phyloP scores from a whole-genome alignment of 2,888 invertebrate genomes.

The Heliconius erato region DNA sequence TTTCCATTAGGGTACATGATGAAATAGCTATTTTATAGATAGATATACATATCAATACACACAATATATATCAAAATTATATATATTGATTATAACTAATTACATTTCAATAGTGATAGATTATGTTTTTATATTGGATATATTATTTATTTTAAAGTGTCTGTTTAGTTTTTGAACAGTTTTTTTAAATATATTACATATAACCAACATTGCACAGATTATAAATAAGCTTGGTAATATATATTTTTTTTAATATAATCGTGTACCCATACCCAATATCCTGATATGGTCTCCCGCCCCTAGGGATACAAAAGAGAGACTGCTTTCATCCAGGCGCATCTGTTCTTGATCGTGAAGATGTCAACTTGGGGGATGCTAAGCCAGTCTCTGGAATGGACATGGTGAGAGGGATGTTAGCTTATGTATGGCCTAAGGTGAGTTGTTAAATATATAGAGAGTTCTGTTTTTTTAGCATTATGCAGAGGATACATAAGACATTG shows the following conservation, averaged over 20 bases:
- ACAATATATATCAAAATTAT: not conserved
- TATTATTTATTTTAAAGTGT: not conserved
- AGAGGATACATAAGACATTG: too few species aligned
- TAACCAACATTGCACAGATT: not conserved
- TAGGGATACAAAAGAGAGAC: slow-evolving; percentile 88
- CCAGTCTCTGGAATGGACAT: slow-evolving; percentile 91
- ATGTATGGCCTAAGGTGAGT: slow-evolving; percentile 97
- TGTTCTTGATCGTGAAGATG: slow-evolving; percentile 87
- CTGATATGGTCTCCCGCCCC: slow-evolving; percentile 65
- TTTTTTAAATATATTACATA: not conserved
- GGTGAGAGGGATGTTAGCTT: slow-evolving; percentile 94
- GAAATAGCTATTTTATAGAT: not conserved
- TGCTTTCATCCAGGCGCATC: slow-evolving; percentile 97
- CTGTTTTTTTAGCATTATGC: not conserved
- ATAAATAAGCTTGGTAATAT: not conserved
- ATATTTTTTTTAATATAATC: not conserved
- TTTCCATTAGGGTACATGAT: slow-evolving; percentile 36
- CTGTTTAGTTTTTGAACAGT: not conserved
- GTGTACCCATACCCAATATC: slow-evolving; percentile 55
- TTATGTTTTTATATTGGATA: not conserved
- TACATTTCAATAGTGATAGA: not conserved
- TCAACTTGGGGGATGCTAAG: slow-evolving; percentile 86
- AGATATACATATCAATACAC: not conserved
- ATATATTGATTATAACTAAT: not conserved
- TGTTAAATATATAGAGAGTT: not conserved